These are phyloP conservation scores for Crenuchus spilurus DNA, from an alignment of 2,797 vertebrate genomes.

Conservation along the genomic window DNA sequence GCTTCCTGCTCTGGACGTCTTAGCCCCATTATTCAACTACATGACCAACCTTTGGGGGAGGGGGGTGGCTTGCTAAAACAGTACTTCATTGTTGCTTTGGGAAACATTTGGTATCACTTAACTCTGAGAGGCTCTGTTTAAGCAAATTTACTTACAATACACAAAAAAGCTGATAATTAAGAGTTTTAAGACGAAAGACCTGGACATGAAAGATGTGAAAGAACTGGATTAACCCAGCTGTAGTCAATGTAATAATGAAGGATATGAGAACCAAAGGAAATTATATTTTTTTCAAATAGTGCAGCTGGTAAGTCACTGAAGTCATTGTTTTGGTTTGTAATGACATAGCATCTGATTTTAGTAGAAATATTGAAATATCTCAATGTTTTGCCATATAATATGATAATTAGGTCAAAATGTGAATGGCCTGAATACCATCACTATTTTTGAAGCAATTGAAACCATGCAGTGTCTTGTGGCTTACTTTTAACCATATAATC, in stretches of 20 bases:
- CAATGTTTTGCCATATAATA: too few relatives aligned
- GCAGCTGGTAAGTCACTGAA: not conserved
- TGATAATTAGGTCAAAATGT: too few relatives aligned
- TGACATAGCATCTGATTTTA: not conserved
- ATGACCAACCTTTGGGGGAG: slow-evolving; percentile 46
- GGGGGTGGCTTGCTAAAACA: slow-evolving; percentile 66
- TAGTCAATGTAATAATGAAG: not conserved
- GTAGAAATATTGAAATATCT: too few relatives aligned
- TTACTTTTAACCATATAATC: too few relatives aligned
- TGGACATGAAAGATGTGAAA: too few relatives aligned
- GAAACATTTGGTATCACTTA: slow-evolving; percentile 79
- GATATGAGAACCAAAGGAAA: not conserved
- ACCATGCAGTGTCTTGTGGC: too few relatives aligned
- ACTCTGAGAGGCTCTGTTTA: slow-evolving; percentile 63
- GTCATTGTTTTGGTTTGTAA: not conserved
- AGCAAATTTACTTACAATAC: slow-evolving; percentile 48
- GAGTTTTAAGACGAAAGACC: not conserved
- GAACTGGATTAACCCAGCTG: not conserved
- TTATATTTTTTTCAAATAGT: not conserved
- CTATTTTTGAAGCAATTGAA: too few relatives aligned
- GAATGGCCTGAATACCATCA: too few relatives aligned
- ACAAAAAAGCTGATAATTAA: not conserved
- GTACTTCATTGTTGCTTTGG: slow-evolving; percentile 73
- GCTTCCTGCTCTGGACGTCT: slow-evolving; percentile 20
- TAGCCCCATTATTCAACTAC: slow-evolving; percentile 41